Evolutionary conservation across 2,113 vertebrate species (phyloP).

Genomic region (Perca fluviatilis): DNA sequence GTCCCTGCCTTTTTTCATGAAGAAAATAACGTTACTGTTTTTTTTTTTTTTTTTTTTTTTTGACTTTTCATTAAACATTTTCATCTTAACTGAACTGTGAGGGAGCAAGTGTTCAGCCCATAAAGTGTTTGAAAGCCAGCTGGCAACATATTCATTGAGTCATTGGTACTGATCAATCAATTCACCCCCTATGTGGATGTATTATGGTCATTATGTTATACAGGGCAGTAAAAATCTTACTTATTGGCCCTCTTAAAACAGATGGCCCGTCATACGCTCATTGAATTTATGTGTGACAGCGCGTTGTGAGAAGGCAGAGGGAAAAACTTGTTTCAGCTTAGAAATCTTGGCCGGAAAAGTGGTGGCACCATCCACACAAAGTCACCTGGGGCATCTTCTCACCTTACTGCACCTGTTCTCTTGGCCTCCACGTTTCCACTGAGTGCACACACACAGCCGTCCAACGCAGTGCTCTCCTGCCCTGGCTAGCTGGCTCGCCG

Average conservation of each 20-base stretch:
- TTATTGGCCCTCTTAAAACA: conserved; percentile 57
- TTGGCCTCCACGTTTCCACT: conserved; percentile 65
- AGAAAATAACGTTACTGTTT: too few species aligned
- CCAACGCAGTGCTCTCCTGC: conserved; percentile 21
- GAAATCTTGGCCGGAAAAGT: conserved; percentile 55
- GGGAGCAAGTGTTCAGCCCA: background rate
- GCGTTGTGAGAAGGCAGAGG: conserved; percentile 26
- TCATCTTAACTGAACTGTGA: background rate
- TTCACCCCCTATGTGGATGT: conserved; percentile 12
- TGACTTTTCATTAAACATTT: background rate
- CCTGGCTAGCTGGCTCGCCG: conserved; percentile 29
- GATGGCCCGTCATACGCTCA: conserved; percentile 61
- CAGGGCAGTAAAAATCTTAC: conserved; percentile 33
- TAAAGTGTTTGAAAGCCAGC: conserved; percentile 22
- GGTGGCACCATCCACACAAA: conserved; percentile 39
- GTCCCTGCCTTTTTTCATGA: too few species aligned
- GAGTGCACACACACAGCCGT: conserved; percentile 41
- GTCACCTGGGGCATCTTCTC: conserved; percentile 69
- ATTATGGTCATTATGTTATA: conserved; percentile 36
- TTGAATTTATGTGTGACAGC: conserved; percentile 53
- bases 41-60: too few species aligned
- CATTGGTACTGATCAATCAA: conserved; percentile 21
- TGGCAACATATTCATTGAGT: conserved; percentile 17
- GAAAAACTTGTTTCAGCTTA: conserved; percentile 55
- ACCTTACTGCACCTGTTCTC: conserved; percentile 72